Evolutionary conservation across 1,140 invertebrate genomes (phyloP), one percentile per base, ranked within the genome.

Genomic region (Hylyphantes graminicola): DNA sequence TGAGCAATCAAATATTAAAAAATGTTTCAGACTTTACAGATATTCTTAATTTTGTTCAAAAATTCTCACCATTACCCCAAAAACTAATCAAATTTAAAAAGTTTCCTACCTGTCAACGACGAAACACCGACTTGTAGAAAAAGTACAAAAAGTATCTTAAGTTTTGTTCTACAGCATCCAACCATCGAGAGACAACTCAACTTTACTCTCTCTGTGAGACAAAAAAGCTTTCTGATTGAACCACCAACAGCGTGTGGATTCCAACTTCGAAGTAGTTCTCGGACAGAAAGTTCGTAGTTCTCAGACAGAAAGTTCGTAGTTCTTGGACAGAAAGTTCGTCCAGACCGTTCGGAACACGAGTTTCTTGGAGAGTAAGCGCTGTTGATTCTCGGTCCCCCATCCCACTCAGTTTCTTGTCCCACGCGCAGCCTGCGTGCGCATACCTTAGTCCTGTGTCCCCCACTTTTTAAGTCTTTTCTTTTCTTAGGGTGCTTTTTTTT

Each of bases 141-240:
- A 80, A 80, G 19, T 61, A 70, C 17, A 57, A 80, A 80, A 80
- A 80, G 77, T 80, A 80, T 70, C 65, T 80, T 80, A 57, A 80
- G 55, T 70, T 48, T 55, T 67, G 19, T 55, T 35, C 63, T 17
- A 17, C 77, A 55, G 65, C 77, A 80, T 80, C 54, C 77, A 80
- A 72, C 51, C 77, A 80, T 80, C 35, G 35, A 80, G 77, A 80
- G 54, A 70, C 68, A 51, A 80, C 35, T 61, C 15, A 50, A 70
- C 19, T 79, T 55, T n/a, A 12, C n/a, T 50, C 35, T 59, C 72
- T 57, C 72, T 35, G 21, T 59, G 15, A 8, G 13, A n/a, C 11
- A 64, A 15, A 63, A 61, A 48, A 76, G 9, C 9, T 57, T 74
- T 59, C 48, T 15, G 13, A 21, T 50, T 11, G 8, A 15, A 17